A percentile compares a stretch with the other conserved stretches of the same genome.
Evolutionary conservation across 2,797 vertebrate genomes (phyloP).

Genomic region (Telmatherina bonti): DNA sequence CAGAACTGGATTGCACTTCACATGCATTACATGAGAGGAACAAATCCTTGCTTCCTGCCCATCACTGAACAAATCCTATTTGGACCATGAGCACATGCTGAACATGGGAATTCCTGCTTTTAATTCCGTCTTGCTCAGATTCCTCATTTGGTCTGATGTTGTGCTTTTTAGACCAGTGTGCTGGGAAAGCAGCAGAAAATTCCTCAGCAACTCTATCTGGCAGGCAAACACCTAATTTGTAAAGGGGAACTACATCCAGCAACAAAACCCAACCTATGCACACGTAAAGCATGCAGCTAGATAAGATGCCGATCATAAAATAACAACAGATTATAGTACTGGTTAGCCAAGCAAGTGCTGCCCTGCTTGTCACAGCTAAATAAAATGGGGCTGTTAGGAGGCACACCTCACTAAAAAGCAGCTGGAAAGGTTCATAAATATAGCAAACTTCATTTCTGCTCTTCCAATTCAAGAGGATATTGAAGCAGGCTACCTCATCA

Average conservation of each 20-base stretch:
- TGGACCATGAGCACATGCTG: constrained; percentile 36
- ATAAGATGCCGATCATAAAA: constrained; percentile 14
- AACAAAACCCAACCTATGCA: not conserved
- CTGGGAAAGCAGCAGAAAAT: constrained; percentile 35
- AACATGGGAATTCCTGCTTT: constrained; percentile 23
- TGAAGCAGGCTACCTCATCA: constrained; percentile 33
- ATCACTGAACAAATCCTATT: constrained; percentile 48
- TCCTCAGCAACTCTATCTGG: constrained; percentile 21
- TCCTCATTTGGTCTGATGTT: constrained; percentile 33
- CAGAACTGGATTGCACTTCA: constrained; percentile 35
- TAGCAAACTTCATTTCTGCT: constrained; percentile 9
- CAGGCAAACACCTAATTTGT: constrained; percentile 16
- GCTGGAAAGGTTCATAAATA: constrained; percentile 25
- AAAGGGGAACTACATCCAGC: constrained; percentile 5
- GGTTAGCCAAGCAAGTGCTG: constrained; percentile 5
- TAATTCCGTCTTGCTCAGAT: constrained; percentile 27
- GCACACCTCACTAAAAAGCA: constrained; percentile 3
- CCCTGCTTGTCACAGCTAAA: not conserved
- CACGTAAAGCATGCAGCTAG: constrained; percentile 13
- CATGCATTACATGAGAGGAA: constrained; percentile 15
- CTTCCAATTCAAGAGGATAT: constrained; percentile 33
- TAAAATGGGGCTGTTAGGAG: not conserved
- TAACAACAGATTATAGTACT: constrained; percentile 11
- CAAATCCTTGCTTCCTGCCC: constrained; percentile 26
- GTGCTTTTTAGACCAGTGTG: constrained; percentile 18